Percentiles rank a stretch among this genome's conserved stretches.
phyloP scores from a whole-genome alignment of 1,140 invertebrate species.

The Macrostomum lignano region DNA sequence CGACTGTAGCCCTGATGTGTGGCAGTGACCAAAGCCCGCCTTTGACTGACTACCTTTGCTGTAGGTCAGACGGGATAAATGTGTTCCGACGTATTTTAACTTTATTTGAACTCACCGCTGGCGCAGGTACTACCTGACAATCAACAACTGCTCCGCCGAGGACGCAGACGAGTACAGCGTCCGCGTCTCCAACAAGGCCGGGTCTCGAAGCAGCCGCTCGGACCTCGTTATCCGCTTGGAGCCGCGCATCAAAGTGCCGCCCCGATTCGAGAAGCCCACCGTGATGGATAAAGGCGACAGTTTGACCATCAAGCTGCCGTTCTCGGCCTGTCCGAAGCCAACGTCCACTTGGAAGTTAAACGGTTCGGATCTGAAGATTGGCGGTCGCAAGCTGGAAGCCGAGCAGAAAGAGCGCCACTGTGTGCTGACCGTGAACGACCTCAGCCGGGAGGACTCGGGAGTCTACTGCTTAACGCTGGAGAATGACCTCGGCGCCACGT shows the following conservation, averaged over 20 bases:
- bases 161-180: conserved; percentile 93
- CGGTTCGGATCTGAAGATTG: conserved; percentile 68
- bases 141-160: conserved; percentile 73
- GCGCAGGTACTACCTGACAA: conserved; percentile 52
- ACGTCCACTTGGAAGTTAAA: conserved; percentile 71
- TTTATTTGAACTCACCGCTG: too few species aligned
- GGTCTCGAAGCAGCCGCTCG: conserved; percentile 62
- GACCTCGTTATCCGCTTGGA: conserved; percentile 51
- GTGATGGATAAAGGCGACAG: conserved; percentile 95
- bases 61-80: too few species aligned
- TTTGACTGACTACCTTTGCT: too few species aligned
- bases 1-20: too few species aligned
- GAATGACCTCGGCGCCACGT: conserved; percentile 76
- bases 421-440: conserved; percentile 68
- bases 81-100: too few species aligned
- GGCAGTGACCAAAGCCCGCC: too few species aligned
- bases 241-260: conserved; percentile 83
- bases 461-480: conserved; percentile 71
- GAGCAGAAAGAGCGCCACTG: conserved; percentile 61
- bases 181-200: conserved; percentile 64
- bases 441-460: conserved; percentile 64
- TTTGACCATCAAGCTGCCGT: conserved; percentile 80
- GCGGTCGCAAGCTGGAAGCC: conserved; percentile 36
- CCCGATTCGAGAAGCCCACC: conserved; percentile 70
- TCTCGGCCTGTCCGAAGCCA: conserved; percentile 81